Evolutionary conservation across 2,888 invertebrate species (phyloP), one percentile per base, ranked within the genome.

Genomic region (Anagyrus pseudococci): DNA sequence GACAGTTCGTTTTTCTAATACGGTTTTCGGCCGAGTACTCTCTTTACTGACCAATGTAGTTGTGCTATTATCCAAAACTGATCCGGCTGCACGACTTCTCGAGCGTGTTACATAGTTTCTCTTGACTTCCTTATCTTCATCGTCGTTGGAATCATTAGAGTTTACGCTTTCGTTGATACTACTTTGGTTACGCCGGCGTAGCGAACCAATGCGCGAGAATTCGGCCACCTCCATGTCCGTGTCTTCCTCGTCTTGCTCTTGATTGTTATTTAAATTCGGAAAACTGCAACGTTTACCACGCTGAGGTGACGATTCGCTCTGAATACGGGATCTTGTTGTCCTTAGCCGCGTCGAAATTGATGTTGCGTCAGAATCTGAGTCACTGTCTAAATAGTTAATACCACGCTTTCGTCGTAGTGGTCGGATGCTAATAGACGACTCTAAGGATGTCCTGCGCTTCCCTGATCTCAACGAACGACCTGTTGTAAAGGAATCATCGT

Each of bases 141-240:
- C 19, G 2, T 50, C 20, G 37, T 37, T 20, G 13, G 17, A 17
- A 22, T 50, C 33, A 22, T 33, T 8, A 13, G 37, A 37, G 33
- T 41, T 19, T 26, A 6, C 4, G 19, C 10, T n/a, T 19, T 8
- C 22, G 25, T 22, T 41, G 4, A 6, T 15, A 13, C 0, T 15
- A 19, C 23, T 55, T 23, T 19, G 26, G 6, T 17, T 43, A 8
- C 15, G 17, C n/a, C n/a, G n/a, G n/a, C n/a, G n/a, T 8, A 37
- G 33, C 8, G 2, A 4, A 40, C 61, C 58, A 0, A 23, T 20
- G 7, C 29, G 46, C 4, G 62, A 48, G 20, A 58, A 58, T n/a
- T 50, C 47, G 10, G 62, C 58, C 1, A 56, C 58, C n/a, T 62
- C 66, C 47, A 48, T 40, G 19, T 62, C 66, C 47, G 44, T 40